Percentiles rank a stretch among this genome's conserved stretches.
Conservation (phyloP, 2,888 invertebrate species). For the Campoplex nolae region DNA sequence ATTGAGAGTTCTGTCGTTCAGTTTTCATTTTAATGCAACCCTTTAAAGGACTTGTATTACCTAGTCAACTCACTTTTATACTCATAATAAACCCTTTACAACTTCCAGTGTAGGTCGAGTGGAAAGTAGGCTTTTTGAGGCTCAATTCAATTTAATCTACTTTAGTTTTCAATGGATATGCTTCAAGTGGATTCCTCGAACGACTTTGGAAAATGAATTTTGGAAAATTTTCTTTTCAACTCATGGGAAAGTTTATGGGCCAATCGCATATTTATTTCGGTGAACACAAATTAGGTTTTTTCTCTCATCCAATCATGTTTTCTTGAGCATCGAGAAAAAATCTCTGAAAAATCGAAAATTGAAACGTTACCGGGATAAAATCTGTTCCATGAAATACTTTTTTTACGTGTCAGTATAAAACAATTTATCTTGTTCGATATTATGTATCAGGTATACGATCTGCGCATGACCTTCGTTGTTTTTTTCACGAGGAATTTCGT, state of each 20-base stretch:
- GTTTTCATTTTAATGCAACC: not conserved
- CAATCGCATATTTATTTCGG: not conserved
- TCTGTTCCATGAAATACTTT: conserved; percentile 10
- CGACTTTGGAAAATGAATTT: not conserved
- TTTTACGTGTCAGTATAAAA: conserved; percentile 40
- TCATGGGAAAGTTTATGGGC: not conserved
- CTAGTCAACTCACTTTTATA: conserved; percentile 3
- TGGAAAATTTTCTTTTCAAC: not conserved
- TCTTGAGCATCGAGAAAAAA: not conserved
- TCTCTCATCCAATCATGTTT: not conserved
- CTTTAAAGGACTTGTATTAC: not conserved
- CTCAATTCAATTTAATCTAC: not conserved
- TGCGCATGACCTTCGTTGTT: conserved; percentile 35
- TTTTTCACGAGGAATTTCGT: conserved; percentile 36
- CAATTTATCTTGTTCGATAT: conserved; percentile 43
- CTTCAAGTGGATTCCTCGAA: not conserved
- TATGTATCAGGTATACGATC: conserved; percentile 30
- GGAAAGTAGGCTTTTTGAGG: not conserved
- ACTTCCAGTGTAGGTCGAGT: not conserved
- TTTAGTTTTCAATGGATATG: not conserved
- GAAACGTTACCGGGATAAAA: conserved; percentile 12
- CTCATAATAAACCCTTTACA: not conserved
- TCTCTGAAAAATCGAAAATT: conserved; percentile 6
- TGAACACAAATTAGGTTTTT: not conserved
- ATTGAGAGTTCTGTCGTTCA: not conserved